A percentile compares a stretch with the other conserved stretches of the same genome.
Conservation (phyloP, 2,113 vertebrate genomes). For the Ascaphus truei region DNA sequence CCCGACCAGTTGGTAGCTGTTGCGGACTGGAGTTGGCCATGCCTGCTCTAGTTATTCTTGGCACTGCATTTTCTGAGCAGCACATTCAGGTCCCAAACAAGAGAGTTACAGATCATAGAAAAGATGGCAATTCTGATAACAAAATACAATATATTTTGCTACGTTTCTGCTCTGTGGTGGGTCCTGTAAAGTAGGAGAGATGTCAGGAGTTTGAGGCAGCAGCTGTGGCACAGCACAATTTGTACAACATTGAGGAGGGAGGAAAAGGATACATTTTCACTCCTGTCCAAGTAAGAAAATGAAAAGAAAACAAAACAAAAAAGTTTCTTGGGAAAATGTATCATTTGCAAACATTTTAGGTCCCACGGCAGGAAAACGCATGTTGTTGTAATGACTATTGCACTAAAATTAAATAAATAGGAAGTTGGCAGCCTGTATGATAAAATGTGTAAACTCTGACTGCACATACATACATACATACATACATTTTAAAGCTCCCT, state of each 20-base stretch:
- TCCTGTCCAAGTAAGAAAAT: conserved; percentile 1
- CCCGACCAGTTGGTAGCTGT: too few relatives aligned
- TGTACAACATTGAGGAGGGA: background rate
- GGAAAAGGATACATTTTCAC: background rate
- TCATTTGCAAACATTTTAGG: background rate
- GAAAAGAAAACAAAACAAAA: conserved; percentile 27
- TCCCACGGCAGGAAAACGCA: background rate
- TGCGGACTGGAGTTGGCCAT: too few relatives aligned
- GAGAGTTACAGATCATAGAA: too few relatives aligned
- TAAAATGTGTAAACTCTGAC: background rate
- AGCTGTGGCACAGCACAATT: background rate
- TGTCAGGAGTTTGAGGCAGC: background rate
- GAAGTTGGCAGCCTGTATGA: background rate
- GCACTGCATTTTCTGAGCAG: too few relatives aligned
- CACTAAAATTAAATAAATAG: conserved; percentile 23
- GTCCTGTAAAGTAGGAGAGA: background rate
- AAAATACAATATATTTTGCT: background rate
- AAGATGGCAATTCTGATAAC: background rate
- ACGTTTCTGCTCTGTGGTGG: background rate
- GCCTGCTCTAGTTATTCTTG: too few relatives aligned
- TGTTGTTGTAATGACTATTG: conserved; percentile 5
- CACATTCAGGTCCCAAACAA: too few relatives aligned
- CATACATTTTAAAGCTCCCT: too few relatives aligned
- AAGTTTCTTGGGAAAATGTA: background rate
- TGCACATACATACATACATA: too few relatives aligned